phyloP scores from a whole-genome alignment of 2,888 invertebrate species.

The Standfussiana lucernea region DNA sequence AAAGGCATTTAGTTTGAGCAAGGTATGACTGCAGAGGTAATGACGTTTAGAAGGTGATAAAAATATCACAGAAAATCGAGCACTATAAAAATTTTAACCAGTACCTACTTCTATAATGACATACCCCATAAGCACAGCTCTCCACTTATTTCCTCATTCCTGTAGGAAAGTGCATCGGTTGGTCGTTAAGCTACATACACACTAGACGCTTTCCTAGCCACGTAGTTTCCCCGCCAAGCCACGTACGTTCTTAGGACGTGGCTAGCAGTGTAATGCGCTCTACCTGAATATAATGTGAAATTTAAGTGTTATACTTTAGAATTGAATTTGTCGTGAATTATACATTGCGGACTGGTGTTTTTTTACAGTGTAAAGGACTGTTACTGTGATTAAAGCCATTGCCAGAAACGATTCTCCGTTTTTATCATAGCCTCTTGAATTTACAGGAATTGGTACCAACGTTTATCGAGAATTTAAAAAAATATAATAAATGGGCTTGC shows the following conservation, averaged over 20 bases:
- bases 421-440: not conserved
- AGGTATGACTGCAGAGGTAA: not conserved
- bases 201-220: conserved; percentile 36
- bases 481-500: too few species aligned
- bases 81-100: not conserved
- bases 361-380: not conserved
- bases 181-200: conserved; percentile 39
- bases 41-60: not conserved
- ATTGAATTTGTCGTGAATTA: conserved; percentile 47
- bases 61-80: not conserved
- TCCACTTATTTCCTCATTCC: conserved; percentile 65
- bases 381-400: not conserved
- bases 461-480: not conserved
- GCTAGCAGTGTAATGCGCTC: conserved; percentile 45
- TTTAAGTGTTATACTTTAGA: conserved; percentile 26
- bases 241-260: conserved; percentile 49
- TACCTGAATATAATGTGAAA: conserved; percentile 46
- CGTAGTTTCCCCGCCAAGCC: conserved; percentile 3
- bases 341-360: not conserved
- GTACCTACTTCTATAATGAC: not conserved
- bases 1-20: not conserved
- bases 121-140: conserved; percentile 1
- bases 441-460: not conserved
- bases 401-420: not conserved
- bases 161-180: conserved; percentile 53